Base-by-base conservation (phyloP, 2,113 vertebrate species). In the Thamnaconus septentrionalis region DNA sequence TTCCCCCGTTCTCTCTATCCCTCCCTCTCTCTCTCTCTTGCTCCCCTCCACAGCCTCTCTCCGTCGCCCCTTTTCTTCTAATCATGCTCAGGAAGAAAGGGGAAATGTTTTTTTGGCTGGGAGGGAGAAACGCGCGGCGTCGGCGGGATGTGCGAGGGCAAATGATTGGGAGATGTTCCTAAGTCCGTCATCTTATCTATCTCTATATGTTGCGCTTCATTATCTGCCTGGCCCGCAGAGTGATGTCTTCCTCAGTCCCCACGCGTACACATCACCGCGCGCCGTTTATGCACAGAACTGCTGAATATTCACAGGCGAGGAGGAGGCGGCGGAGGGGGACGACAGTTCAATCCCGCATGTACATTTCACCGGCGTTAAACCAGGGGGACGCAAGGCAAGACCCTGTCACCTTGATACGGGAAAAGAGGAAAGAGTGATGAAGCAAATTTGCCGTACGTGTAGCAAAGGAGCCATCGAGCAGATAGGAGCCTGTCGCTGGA, bases 71-170 rank as follows among this genome's bases (percentile, higher is more conserved):
- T 31, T 31, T 31, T 31, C 18, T 81, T 86, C 80, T 77, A 88
- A 90, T 86, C 88, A 88, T 80, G 70, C 67, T 78, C 84, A 82
- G 76, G 69, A 80, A 73, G 69, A 76, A 75, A 83, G 76, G 11
- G 64, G 75, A 75, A 83, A 80, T n/a, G 74, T 70, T 75, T 69
- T 72, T 73, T 73, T 81, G 73, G 69, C 82, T 81, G 50, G 63
- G 80, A 79, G 79, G 77, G 60, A 69, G 56, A 80, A 78, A 67
- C 58, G 73, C 64, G 59, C 61, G 50, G 48, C 11, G 59, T 43
- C 52, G 41, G 47, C 43, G 45, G 42, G 54, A 45, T 40, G 41
- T 42, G 50, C 66, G 71, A 62, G 61, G 77, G 68, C 39, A 59
- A 65, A 66, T 66, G 52, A 75, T 31, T 31, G 18, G 18, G 64